Percentiles rank a stretch among this genome's conserved stretches.
Conservation (phyloP, 2,797 vertebrate genomes). For the Cygnus olor region DNA sequence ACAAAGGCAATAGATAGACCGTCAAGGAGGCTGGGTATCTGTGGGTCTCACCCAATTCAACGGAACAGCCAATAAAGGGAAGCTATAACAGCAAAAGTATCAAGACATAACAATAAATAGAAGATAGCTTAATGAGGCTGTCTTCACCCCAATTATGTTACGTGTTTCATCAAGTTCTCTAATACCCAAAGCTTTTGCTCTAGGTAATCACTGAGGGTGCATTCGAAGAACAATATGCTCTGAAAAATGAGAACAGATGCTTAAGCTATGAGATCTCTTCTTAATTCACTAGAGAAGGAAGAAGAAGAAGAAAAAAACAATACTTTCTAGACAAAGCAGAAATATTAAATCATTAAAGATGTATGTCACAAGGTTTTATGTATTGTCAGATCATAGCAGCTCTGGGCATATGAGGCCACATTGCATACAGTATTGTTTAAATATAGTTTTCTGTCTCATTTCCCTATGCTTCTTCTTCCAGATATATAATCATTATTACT, state of each 20-base stretch:
- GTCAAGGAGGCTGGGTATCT: background rate
- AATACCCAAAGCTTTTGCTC: background rate
- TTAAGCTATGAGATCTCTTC: background rate
- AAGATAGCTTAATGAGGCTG: background rate
- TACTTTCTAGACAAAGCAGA: background rate
- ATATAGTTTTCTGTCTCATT: background rate
- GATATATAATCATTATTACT: background rate
- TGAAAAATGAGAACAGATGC: background rate
- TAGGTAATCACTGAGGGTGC: rapidly evolving
- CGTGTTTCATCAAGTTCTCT: background rate
- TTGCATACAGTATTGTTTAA: background rate
- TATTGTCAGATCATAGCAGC: background rate
- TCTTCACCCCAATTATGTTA: background rate
- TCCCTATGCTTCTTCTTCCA: background rate
- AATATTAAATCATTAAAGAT: background rate
- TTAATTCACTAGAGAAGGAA: background rate
- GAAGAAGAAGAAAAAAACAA: background rate
- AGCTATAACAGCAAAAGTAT: background rate
- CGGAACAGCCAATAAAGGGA: background rate
- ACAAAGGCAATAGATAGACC: background rate
- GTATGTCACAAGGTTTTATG: background rate
- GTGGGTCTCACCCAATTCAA: background rate
- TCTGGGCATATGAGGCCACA: background rate
- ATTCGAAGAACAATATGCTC: background rate
- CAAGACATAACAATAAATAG: background rate